Base-by-base conservation (phyloP, 2,888 invertebrate genomes). In the Leuctra nigra region DNA sequence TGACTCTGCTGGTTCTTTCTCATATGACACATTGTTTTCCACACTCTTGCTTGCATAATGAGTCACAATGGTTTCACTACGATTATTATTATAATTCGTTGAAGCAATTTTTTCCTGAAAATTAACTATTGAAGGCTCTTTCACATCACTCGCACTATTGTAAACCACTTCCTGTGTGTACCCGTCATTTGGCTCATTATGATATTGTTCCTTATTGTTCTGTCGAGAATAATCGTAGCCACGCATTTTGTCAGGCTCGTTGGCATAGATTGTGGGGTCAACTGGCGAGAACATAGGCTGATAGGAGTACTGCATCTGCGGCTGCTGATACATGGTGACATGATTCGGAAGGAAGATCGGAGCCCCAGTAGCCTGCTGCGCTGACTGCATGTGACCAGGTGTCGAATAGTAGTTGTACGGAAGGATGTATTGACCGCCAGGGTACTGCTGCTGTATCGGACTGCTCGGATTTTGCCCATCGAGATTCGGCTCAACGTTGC, bases 291-390 rank as follows among this genome's bases (percentile, higher is more conserved):
- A 13, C 73, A 62, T 70, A 69, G 64, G 39, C 71, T 66, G 52
- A 72, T 57, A 63, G 68, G 67, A 1, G 72, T 73, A 54, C 73
- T 66, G 9, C 73, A 62, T 70, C 64, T 13, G 68, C 73, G 4
- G 68, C 70, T 67, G 1, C 72, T 73, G 54, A 73, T 66, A 13
- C 73, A 62, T 70, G 64, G n/a, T 68, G 73, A 7, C 68, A 69
- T 29, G 55, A n/a, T 55, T 23, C 11, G 58, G 56, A 39, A 77
- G 75, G 66, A 77, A 77, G 4, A 78, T 66, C 0, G 78, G 78
- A 1, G 77, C 75, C 4, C 78, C 78, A 62, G 78, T 77, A 2
- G 77, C 78, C 61, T 76, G 75, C 29, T 77, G 75, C 0, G 77
- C 75, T 4, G 58, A 59, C 20, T 64, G 62, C 38, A 63, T 62